phyloP scores from a whole-genome alignment of 2,888 invertebrate genomes.

The Pseudococcus viburni region DNA sequence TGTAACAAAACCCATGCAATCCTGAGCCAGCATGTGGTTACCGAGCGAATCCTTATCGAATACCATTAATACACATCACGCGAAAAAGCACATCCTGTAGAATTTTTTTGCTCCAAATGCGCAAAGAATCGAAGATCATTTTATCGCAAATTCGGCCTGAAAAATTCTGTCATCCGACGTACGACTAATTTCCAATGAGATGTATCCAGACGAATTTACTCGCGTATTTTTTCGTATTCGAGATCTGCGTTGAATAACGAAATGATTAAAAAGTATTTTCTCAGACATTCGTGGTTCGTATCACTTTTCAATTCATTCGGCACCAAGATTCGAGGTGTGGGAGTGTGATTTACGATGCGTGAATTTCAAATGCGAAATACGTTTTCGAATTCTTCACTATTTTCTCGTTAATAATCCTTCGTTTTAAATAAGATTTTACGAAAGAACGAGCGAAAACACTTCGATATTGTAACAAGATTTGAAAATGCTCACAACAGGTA shows the following conservation, averaged over 20 bases:
- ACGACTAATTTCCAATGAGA: neutral
- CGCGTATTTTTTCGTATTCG: neutral
- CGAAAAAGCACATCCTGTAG: neutral
- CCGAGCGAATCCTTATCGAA: neutral
- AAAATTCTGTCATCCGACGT: neutral
- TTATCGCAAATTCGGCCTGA: neutral
- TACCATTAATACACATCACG: conserved; percentile 31
- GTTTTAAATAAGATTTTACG: neutral
- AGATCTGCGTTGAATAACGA: neutral
- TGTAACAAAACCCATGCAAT: conserved; percentile 13
- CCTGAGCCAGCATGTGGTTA: neutral
- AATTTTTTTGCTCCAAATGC: neutral
- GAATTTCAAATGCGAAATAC: conserved; percentile 24
- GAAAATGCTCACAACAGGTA: neutral
- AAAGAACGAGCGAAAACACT: neutral
- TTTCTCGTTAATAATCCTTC: conserved; percentile 43
- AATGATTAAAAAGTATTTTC: neutral
- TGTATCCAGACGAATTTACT: neutral
- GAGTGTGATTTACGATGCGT: conserved; percentile 3
- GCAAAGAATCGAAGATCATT: neutral
- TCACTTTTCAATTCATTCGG: neutral
- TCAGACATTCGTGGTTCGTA: neutral
- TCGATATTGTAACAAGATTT: conserved; percentile 5
- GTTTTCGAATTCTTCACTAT: neutral
- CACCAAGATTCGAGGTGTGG: neutral